Evolutionary conservation across 1,140 invertebrate genomes (phyloP), one percentile per base, ranked within the genome.

Genomic region (Dendroctonus valens): DNA sequence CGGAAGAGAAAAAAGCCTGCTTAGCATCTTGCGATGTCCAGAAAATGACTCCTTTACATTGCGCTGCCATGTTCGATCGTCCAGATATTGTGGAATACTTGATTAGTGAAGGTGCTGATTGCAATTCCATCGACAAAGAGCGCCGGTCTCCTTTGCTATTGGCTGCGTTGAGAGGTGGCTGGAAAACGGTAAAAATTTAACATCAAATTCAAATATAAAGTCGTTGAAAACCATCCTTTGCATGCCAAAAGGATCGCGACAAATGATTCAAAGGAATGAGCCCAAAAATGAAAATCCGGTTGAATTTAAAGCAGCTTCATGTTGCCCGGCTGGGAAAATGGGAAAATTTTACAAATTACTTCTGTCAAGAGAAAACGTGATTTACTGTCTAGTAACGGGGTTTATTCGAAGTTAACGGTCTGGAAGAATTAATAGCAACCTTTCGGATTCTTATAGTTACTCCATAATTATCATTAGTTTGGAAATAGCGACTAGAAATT

Each of bases 1-100:
- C 89, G 0, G 81, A 83, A 51, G 89, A 91, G 74, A 91, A 91
- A 75, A 70, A 78, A 8, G 78, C 83, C 6, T 87, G 90, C 74
- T 76, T 94, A 5, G 81, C 80, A 41, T 89, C 87, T 2, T 86
- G 85, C 41, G 93, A 96, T 74, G 85, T 90, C 0, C 90, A 93
- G 74, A 77, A 77, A 70, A 94, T 93, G 91, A 94, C 92, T 0
- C 93, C 93, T 0, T 79, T 96, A 6, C 93, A 96, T 76, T 91
- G 90, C 73, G 92, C 93, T 0, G 90, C 92, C 3, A 91, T 94
- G 88, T 94, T 95, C 70, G 90, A 96, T 78, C 91, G 94, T 77
- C 84, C 86, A 0, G 86, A 90, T 58, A 89, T 95, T 11, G 91
- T 92, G 0, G 85, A 89, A 57, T 94, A 86, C 79, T 79, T 96